Base-by-base conservation (phyloP, 92 coral and sea anemone species). In the Porites lobata region DNA sequence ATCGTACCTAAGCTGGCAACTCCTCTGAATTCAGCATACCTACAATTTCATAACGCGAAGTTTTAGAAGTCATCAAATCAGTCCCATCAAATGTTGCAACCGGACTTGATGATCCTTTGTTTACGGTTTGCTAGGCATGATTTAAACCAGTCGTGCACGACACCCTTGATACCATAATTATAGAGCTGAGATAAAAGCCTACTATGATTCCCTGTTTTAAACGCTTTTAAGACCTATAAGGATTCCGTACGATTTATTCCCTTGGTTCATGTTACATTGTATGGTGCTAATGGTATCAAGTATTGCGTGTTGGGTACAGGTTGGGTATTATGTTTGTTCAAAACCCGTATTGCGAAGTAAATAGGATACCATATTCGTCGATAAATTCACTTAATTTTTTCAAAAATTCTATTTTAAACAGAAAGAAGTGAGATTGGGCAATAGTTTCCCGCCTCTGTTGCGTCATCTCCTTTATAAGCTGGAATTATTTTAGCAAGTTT, bases 1-100 rank as follows among this genome's bases (percentile, higher is more conserved):
- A 57, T 21, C 66, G 50, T 84, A 53, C 11, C 75, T 78, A 90
- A 79, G 65, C 76, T 71, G 70, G 11, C 32, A 84, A 89, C 64
- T 89, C 78, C 19, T 84, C 79, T 38, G 87, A 89, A 10, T 89
- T 83, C 75, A 67, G 89, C 56, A 83, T 77, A 89, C 87, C 92
- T 53, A 74, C 69, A 66, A 53, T 88, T 62, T 80, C 87, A 73
- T 75, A 72, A 11, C 67, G 59, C 20, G 83, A 63, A 75, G 87
- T 88, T 9, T 88, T 82, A 24, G 26, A 24, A 24, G 0, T 24
- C 26, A 24, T 24, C 26, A 24, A 24, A 24, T 24, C 26, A 24
- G 8, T 32, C 79, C 43, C 13, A 69, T 17, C 80, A 80, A 38
- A 65, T 69, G 18, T 63, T 76, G 56, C 91, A 80, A 43, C 91